Base-by-base conservation (phyloP, 1,140 invertebrate genomes). In the Vanessa atalanta region DNA sequence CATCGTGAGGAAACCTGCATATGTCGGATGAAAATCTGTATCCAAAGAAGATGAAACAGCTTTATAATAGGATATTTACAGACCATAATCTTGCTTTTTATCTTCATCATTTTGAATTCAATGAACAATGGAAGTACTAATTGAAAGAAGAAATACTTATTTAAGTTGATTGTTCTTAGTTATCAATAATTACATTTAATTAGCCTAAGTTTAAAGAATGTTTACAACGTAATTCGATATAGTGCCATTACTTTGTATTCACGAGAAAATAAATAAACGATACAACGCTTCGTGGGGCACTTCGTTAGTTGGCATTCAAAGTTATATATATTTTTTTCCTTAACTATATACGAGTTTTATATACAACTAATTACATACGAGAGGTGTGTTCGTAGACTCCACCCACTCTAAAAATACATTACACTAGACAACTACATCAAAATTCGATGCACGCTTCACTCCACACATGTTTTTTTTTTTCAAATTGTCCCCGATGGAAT, bases 381-480 rank as follows among this genome's bases (percentile, higher is more conserved):
- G 75, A 85, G 83, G 83, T 79, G 83, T 85, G 79, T 70, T 74
- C 75, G 37, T 43, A 43, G 67, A 48, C 80, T 75, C 82, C 83
- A 70, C 82, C 83, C 76, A 63, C 61, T 78, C 72, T 78, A 76
- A 78, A 81, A 77, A 76, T 70, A 68, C n/a, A 70, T 43, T 43
- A 43, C 7, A 74, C 80, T 82, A 82, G 79, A 79, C 72, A 71
- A 63, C 51, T 53, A 53, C 68, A 83, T 87, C 81, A 82, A 84
- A 84, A 89, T 88, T 86, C 86, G 79, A 63, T 43, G 31, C 83
- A 84, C 87, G 83, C 72, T 15, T 73, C 60, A 64, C 69, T 61
- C 23, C 73, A 84, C 87, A 83, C 82, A 81, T 72, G 77, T 79
- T 26, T 83, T 87, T 86, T 81, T 78, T 73, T 73, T 73, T 76